Percentiles rank a stretch among this genome's conserved stretches.
These are phyloP conservation scores for Saxicola maurus DNA, from an alignment of 2,797 vertebrate genomes.

Conservation along the genomic window DNA sequence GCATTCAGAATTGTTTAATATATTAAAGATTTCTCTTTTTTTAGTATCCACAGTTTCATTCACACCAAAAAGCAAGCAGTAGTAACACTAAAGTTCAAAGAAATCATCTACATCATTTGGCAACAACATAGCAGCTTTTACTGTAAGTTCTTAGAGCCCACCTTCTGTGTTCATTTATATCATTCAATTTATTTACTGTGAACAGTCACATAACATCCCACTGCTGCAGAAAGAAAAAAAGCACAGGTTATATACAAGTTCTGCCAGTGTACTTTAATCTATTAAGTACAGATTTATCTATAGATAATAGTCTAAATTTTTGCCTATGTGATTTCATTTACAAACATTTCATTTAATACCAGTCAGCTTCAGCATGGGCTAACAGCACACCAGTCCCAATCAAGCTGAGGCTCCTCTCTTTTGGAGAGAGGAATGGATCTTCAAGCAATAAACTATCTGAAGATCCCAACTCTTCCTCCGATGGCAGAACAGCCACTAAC, in stretches of 20 bases:
- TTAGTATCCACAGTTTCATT: background rate
- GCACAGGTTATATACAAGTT: background rate
- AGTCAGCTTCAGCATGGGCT: background rate
- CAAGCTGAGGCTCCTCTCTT: background rate
- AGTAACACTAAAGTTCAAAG: background rate
- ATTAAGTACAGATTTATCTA: background rate
- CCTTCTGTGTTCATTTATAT: background rate
- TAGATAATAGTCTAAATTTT: background rate
- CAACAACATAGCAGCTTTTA: background rate
- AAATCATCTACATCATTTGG: background rate
- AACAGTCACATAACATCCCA: background rate
- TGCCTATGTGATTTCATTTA: background rate
- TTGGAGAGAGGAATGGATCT: fast-evolving
- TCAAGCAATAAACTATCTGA: background rate
- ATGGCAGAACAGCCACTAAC: fast-evolving
- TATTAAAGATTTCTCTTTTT: background rate
- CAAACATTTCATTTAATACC: background rate
- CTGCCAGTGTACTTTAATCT: background rate
- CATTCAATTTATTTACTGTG: background rate
- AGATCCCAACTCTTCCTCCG: background rate
- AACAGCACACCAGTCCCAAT: background rate
- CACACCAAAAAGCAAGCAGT: background rate
- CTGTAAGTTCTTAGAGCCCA: background rate
- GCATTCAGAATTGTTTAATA: background rate
- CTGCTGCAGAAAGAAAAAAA: background rate